phyloP scores from a whole-genome alignment of 2,888 invertebrate genomes.

The Nezara viridula region DNA sequence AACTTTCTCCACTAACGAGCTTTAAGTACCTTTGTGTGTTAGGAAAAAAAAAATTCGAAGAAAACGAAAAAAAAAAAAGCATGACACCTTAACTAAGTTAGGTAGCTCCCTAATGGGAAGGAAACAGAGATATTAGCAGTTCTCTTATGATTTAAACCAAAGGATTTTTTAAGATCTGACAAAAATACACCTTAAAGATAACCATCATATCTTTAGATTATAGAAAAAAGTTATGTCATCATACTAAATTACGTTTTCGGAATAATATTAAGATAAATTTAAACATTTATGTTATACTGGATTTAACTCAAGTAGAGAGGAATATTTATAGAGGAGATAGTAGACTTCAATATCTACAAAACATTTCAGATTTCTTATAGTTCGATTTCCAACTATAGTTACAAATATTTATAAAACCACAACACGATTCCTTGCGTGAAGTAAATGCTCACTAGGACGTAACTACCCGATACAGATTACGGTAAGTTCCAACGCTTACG shows the following conservation, averaged over 20 bases:
- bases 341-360: too few relatives aligned
- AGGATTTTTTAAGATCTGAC: too few relatives aligned
- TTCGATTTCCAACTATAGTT: too few relatives aligned
- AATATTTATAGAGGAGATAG: too few relatives aligned
- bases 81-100: conserved; percentile 14
- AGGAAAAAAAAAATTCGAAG: neutral
- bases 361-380: too few relatives aligned
- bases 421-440: conserved; percentile 1
- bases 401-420: conserved; percentile 37
- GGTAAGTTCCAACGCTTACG: neutral
- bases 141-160: neutral
- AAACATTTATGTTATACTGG: too few relatives aligned
- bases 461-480: neutral
- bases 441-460: neutral
- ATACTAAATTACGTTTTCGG: too few relatives aligned
- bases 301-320: too few relatives aligned
- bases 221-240: too few relatives aligned
- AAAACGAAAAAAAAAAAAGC: neutral
- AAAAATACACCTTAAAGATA: too few relatives aligned
- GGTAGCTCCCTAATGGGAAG: neutral
- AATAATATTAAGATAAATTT: too few relatives aligned
- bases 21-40: conserved; percentile 22
- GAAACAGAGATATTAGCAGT: neutral
- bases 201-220: too few relatives aligned
- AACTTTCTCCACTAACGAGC: conserved; percentile 29